Percentiles rank a stretch among this genome's conserved stretches.
Conservation (phyloP, 2,113 vertebrate species). For the Pelecanus crispus region DNA sequence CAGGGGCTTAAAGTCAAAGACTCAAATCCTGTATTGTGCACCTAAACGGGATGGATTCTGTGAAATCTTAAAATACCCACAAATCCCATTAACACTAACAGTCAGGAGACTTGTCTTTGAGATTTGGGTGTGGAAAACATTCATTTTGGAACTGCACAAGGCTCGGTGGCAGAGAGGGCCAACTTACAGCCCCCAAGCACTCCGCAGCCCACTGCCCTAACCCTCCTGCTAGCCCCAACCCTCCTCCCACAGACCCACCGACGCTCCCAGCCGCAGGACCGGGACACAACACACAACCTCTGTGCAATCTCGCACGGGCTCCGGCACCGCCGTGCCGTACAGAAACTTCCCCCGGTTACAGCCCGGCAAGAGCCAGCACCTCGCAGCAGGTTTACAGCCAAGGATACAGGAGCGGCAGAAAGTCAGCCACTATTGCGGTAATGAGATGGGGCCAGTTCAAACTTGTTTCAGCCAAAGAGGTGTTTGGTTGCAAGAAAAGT, state of each 20-base stretch:
- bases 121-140: neutral
- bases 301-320: fast-evolving
- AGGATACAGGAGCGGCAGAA: slow-evolving; percentile 95
- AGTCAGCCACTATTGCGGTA: slow-evolving; percentile 77
- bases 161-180: neutral
- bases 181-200: neutral
- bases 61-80: neutral
- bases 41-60: neutral
- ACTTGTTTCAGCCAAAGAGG: slow-evolving; percentile 58
- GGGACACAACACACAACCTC: fast-evolving
- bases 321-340: fast-evolving
- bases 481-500: slow-evolving; percentile 78
- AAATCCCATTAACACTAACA: neutral
- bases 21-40: neutral
- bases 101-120: neutral
- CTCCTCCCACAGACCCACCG: neutral
- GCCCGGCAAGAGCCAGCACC: neutral
- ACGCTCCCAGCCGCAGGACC: neutral
- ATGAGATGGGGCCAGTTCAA: slow-evolving; percentile 86
- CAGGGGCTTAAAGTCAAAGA: neutral
- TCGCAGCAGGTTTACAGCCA: neutral
- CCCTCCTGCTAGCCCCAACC: neutral
- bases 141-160: neutral
- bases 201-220: neutral
- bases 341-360: neutral